Evolutionary conservation across 2,113 vertebrate genomes (phyloP).

Genomic region (Sturnus vulgaris): DNA sequence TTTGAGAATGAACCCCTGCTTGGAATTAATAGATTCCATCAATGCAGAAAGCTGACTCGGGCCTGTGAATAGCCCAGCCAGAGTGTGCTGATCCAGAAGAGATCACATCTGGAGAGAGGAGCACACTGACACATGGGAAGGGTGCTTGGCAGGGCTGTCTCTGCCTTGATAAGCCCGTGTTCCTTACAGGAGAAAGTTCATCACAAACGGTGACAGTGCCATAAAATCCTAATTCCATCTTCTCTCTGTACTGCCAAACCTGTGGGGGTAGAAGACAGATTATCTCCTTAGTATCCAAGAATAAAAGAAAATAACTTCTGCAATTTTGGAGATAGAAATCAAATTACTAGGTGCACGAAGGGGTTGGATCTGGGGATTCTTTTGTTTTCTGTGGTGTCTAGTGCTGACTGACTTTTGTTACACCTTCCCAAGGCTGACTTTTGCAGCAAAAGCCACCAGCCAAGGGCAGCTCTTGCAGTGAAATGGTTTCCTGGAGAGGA

Average conservation of each 20-base stretch:
- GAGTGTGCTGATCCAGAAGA: background rate
- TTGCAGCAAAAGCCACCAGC: background rate
- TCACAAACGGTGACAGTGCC: background rate
- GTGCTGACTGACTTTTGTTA: background rate
- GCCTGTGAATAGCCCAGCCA: background rate
- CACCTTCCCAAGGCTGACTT: background rate
- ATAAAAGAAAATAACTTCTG: background rate
- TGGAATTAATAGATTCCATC: conserved; percentile 53
- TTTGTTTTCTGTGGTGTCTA: background rate
- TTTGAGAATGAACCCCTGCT: background rate
- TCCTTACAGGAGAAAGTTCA: background rate
- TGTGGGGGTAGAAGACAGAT: background rate
- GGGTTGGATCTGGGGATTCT: background rate
- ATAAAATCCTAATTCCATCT: background rate
- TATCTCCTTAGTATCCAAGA: background rate
- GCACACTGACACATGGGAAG: background rate
- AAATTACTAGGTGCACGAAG: background rate
- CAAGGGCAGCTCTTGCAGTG: background rate
- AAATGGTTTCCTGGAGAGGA: background rate
- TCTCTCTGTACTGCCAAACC: background rate
- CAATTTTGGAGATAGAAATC: background rate
- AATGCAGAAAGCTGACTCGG: background rate
- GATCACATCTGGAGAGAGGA: background rate
- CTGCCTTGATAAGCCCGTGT: background rate
- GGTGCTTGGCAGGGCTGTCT: background rate